Conservation (phyloP, 2,113 vertebrate species). For the Zapornia atra region DNA sequence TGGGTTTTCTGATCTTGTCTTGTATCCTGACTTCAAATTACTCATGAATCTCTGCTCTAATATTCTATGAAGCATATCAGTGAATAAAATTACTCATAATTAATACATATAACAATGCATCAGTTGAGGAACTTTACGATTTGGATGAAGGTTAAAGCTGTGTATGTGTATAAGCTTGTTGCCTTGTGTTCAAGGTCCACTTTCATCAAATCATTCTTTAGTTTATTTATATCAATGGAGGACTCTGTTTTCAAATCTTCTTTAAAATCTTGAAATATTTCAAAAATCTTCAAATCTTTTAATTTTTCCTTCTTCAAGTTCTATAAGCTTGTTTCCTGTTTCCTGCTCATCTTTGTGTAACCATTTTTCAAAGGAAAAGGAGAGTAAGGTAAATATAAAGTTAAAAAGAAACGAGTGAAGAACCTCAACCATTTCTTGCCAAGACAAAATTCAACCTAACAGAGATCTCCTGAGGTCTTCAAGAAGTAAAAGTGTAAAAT, state of each 20-base stretch:
- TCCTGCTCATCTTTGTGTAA: not conserved
- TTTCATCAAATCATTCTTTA: not conserved
- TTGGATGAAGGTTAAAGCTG: not conserved
- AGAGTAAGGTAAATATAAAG: not conserved
- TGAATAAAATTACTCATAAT: not conserved
- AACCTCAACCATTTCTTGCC: not conserved
- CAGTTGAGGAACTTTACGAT: not conserved
- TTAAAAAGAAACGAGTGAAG: not conserved
- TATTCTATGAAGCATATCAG: not conserved
- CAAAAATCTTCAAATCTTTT: not conserved
- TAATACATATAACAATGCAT: not conserved
- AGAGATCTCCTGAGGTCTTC: not conserved
- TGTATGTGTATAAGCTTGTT: not conserved
- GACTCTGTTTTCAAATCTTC: not conserved
- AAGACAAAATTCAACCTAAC: not conserved
- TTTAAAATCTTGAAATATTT: not conserved
- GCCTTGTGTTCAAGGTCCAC: not conserved
- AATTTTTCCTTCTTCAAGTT: not conserved
- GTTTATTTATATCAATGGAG: not conserved
- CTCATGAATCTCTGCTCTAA: not conserved
- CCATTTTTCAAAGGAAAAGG: not conserved
- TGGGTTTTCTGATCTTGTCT: not conserved
- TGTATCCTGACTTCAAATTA: not conserved
- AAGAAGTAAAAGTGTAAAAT: not conserved
- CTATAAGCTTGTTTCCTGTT: not conserved